Evolutionary conservation across 2,888 invertebrate genomes (phyloP), one percentile per base, ranked within the genome.

Genomic region (Chirona hameri): DNA sequence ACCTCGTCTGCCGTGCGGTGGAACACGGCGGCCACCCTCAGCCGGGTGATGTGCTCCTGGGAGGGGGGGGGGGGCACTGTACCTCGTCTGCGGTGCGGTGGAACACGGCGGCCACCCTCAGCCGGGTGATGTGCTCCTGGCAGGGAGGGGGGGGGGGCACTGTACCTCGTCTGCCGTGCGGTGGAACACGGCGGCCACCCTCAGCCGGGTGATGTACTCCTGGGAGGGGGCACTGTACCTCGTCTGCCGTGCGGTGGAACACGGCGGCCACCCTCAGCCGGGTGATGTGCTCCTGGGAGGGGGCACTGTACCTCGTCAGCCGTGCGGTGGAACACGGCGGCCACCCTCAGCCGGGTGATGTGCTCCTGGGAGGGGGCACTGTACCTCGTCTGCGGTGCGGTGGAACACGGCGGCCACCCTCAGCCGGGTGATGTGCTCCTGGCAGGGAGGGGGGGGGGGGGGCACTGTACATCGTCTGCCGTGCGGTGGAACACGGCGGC

Each of bases 391-490:
- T 9, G n/a, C 72, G 48, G 79, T 93, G 84, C 93, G 90, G 87
- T 94, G 92, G 87, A 94, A 94, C 84, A 94, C 93, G 15, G 93
- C 92, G 5, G 93, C 93, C 60, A 94, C 93, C 84, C 93, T 90
- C 46, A 94, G 89, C 39, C 94, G 90, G 3, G 93, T 93, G 89
- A 93, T 91, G 87, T 93, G 93, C 88, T 94, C 94, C 88, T 93
- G 93, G 84, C 92, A 92, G 84, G 93, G n/a, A n/a, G n/a, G n/a
- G n/a, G n/a, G n/a, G n/a, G n/a, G n/a, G n/a, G n/a, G n/a, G n/a
- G n/a, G 7, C 39, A 39, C 15, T 15, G 29, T 39, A 82, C 29
- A 57, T 72, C 55, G 72, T 27, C n/a, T 9, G n/a, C 72, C 39
- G 79, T 93, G 84, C 93, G 90, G 87, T 94, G 92, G 87, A 94